Conservation (phyloP, 1,140 invertebrate genomes). For the Leptinotarsa texana region DNA sequence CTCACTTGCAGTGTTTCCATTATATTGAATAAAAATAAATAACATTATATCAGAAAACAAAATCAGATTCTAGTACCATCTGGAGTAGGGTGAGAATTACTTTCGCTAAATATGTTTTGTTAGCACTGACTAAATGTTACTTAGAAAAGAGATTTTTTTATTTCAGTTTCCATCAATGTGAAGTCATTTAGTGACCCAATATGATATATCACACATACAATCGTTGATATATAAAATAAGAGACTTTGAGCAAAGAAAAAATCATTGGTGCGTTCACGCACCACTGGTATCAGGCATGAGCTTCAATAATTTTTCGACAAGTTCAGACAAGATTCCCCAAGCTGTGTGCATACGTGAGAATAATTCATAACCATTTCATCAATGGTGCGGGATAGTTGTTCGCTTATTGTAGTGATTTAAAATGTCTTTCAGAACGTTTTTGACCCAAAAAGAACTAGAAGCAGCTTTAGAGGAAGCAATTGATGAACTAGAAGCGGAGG, state of each 20-base stretch:
- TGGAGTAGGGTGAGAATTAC: constrained; percentile 15
- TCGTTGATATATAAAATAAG: constrained; percentile 10
- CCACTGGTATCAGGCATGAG: constrained; percentile 12
- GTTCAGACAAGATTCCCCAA: constrained; percentile 20
- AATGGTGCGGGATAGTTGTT: constrained; percentile 24
- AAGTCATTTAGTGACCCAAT: constrained; percentile 11
- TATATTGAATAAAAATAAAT: not conserved
- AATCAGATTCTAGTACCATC: not conserved
- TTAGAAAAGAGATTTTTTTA: constrained; percentile 3
- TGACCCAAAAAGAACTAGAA: constrained; percentile 32
- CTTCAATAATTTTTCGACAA: constrained; percentile 13
- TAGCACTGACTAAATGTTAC: constrained; percentile 12
- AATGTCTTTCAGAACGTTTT: constrained; percentile 25
- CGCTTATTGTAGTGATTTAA: constrained; percentile 15
- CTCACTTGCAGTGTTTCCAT: not conserved
- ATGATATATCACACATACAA: constrained; percentile 11
- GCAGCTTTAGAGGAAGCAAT: constrained; percentile 28
- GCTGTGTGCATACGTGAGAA: constrained; percentile 12
- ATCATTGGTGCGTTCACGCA: constrained; percentile 23
- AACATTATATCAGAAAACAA: constrained; percentile 1
- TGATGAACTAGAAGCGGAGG: constrained; percentile 24
- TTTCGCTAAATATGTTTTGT: constrained; percentile 12
- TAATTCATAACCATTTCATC: constrained; percentile 30
- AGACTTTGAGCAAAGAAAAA: constrained; percentile 11
- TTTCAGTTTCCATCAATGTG: constrained; percentile 14